Base-by-base conservation (phyloP, 1,140 invertebrate species). In the Dysdera silvatica region DNA sequence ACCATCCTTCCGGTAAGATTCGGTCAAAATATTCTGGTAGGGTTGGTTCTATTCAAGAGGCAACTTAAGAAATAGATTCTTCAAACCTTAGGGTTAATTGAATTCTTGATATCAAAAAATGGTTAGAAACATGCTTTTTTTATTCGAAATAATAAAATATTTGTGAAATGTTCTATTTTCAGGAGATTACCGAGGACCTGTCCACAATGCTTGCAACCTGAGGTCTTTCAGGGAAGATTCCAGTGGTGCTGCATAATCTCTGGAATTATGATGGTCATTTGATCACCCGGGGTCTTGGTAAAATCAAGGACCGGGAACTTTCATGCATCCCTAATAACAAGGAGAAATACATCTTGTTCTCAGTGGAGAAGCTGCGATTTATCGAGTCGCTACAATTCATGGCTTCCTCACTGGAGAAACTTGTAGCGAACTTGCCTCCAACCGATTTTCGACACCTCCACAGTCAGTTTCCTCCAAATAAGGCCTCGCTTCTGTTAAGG, bases 211-310 rank as follows among this genome's bases (percentile, higher is more conserved):
- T 3, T 61, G 48, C 24, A 53, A 53, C 14, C 28, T 61, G 32
- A 43, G 41, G 23, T 53, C 43, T 23, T 43, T 32, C 41, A 7
- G 32, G 16, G 8, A 12, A 2, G 43, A 61, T 52, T 33, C 48
- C 48, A 1, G 48, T 61, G 18, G 23, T 61, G 5, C 16, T 61
- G 5, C 49, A 61, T 32, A 52, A 61, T 45, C 26, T 61, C 1
- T 41, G 18, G 16, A 23, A 31, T n/a, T 61, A 61, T 33, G 59
- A 61, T 31, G 10, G 18, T 1, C 56, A 59, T 35, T 12, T 45
- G 20, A 28, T 59, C 16, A 59, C 49, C 2, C 6, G 35, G 26
- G 48, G 10, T 5, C 23, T 52, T 4, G 26, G 59, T 16, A 52
- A 43, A 41, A 5, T 61, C 8, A 52, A 53, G 24, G 23, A 61